A percentile compares a stretch with the other conserved stretches of the same genome.
phyloP scores from a whole-genome alignment of 2,113 vertebrate species.

The Elephas maximus region DNA sequence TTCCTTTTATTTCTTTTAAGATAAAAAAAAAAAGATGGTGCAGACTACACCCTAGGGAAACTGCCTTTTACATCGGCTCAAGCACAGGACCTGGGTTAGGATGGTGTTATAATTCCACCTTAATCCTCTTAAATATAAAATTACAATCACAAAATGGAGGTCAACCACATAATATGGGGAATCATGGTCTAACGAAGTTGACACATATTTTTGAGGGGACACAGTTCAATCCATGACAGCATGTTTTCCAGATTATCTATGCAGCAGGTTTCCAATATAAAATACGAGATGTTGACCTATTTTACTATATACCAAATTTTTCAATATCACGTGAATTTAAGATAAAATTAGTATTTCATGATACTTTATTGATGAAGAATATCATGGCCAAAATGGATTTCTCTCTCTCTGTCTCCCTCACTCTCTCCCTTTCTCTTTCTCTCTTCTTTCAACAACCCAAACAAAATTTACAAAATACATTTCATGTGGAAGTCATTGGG shows the following conservation, averaged over 20 bases:
- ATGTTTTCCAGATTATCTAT: background rate
- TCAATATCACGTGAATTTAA: background rate
- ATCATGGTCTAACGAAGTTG: too few relatives aligned
- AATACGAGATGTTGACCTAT: background rate
- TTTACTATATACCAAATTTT: background rate
- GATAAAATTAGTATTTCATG: rapidly evolving
- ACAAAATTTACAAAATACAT: background rate
- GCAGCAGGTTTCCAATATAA: background rate
- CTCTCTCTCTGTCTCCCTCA: background rate
- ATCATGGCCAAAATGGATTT: background rate
- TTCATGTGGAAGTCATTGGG: background rate
- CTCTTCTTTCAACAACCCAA: background rate
- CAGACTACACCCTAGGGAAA: too few relatives aligned
- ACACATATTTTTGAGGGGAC: too few relatives aligned
- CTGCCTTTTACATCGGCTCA: too few relatives aligned
- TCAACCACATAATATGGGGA: too few relatives aligned
- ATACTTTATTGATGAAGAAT: background rate
- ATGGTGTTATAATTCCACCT: too few relatives aligned
- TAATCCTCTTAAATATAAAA: too few relatives aligned
- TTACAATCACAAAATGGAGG: too few relatives aligned
- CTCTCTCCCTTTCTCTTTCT: background rate
- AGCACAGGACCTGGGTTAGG: too few relatives aligned
- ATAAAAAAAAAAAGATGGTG: too few relatives aligned
- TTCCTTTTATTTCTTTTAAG: too few relatives aligned
- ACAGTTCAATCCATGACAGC: too few relatives aligned